phyloP scores from a whole-genome alignment of 2,888 invertebrate species.

The Torymus auratus region DNA sequence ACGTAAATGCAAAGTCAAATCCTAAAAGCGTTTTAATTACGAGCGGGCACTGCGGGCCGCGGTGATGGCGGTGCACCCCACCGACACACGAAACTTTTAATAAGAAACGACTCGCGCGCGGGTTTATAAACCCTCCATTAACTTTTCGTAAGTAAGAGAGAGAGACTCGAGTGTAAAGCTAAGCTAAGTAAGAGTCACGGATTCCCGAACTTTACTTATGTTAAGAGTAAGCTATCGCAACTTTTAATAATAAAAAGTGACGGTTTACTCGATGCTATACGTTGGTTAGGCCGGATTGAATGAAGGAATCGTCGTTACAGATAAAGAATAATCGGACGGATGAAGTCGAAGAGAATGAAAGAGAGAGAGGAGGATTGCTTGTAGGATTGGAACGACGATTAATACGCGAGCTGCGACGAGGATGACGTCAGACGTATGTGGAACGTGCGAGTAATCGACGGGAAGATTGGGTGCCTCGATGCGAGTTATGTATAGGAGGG shows the following conservation, averaged over 20 bases:
- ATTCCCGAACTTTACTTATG: slow-evolving; percentile 45
- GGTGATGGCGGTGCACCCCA: too few relatives aligned
- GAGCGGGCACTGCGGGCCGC: neutral
- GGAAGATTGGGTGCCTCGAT: slow-evolving; percentile 40
- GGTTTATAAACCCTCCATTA: slow-evolving; percentile 54
- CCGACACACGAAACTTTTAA: slow-evolving; percentile 54
- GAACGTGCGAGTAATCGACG: slow-evolving; percentile 25
- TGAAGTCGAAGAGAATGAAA: neutral
- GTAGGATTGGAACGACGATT: neutral
- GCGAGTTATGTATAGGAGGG: neutral
- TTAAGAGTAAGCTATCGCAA: too few relatives aligned
- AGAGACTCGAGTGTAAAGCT: neutral
- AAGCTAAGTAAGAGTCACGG: slow-evolving; percentile 46
- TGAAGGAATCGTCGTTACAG: slow-evolving; percentile 29
- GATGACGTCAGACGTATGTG: neutral
- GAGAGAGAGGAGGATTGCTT: neutral
- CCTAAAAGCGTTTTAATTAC: slow-evolving; percentile 54
- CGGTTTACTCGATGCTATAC: too few relatives aligned
- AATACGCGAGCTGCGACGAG: neutral
- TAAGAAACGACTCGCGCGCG: slow-evolving; percentile 54
- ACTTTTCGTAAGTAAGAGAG: slow-evolving; percentile 44
- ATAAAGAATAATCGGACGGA: slow-evolving; percentile 25
- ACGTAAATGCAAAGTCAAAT: slow-evolving; percentile 51
- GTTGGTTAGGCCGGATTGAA: neutral
- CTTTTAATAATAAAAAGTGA: too few relatives aligned